Evolutionary conservation across 2,113 vertebrate genomes (phyloP).

Genomic region (Phaetusa simplex): DNA sequence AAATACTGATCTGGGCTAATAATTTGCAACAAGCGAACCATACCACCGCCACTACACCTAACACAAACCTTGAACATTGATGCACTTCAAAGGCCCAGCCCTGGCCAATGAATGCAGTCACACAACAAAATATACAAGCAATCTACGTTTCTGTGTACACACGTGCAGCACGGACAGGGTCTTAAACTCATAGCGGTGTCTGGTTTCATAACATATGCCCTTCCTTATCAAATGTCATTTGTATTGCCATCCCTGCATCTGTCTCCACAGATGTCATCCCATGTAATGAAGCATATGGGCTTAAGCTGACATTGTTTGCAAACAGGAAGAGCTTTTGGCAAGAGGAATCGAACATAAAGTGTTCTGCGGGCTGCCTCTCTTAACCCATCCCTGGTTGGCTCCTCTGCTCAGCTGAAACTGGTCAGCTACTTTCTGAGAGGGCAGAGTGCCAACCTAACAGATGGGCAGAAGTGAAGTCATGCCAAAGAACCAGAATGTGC

Average conservation of each 20-base stretch:
- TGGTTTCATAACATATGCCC: constrained; percentile 67
- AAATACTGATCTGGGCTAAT: neutral
- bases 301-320: constrained; percentile 66
- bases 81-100: neutral
- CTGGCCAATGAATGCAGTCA: neutral
- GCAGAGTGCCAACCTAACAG: constrained; percentile 50
- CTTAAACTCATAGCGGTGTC: neutral
- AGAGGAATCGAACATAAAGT: constrained; percentile 23
- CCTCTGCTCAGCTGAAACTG: constrained; percentile 37
- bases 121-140: neutral
- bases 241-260: constrained; percentile 61
- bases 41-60: neutral
- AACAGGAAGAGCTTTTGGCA: constrained; percentile 66
- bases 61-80: neutral
- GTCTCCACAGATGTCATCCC: constrained; percentile 64
- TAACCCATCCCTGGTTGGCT: constrained; percentile 57
- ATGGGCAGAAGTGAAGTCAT: constrained; percentile 46
- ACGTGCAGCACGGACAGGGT: neutral
- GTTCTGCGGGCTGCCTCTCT: constrained; percentile 41
- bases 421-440: constrained; percentile 30
- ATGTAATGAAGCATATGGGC: constrained; percentile 68
- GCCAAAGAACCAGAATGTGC: constrained; percentile 64
- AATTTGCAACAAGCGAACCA: neutral
- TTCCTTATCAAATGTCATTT: constrained; percentile 66
- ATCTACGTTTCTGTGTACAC: neutral